Evolutionary conservation across 2,797 vertebrate species (phyloP).

Genomic region (Cynodonichthys magdalenae): DNA sequence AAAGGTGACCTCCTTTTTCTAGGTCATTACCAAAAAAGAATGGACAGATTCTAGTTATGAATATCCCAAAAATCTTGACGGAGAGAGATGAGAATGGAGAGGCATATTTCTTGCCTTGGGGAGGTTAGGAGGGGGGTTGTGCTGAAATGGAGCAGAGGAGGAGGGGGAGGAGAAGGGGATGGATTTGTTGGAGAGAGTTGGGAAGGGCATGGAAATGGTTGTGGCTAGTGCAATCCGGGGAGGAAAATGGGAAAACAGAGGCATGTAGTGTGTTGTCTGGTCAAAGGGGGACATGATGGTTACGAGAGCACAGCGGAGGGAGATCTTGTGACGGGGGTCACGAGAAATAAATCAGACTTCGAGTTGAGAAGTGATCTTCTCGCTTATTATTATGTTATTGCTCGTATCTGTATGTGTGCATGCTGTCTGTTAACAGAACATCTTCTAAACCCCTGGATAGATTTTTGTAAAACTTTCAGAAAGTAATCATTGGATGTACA

Average conservation of each 20-base stretch:
- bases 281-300: constrained; percentile 65
- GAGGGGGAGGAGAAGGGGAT: neutral
- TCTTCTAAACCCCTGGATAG: no score
- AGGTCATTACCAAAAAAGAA: constrained; percentile 77
- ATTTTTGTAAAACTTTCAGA: no score
- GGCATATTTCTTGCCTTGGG: constrained; percentile 65
- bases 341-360: constrained; percentile 80
- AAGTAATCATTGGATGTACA: no score
- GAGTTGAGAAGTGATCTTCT: constrained; percentile 58
- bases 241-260: constrained; percentile 63
- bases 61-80: constrained; percentile 74
- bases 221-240: constrained; percentile 43
- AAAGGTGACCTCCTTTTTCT: constrained; percentile 83
- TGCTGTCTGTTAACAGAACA: no score
- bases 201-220: constrained; percentile 55
- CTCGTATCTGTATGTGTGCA: no score
- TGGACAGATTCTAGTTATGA: constrained; percentile 70
- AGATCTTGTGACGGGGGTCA: constrained; percentile 79
- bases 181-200: constrained; percentile 36
- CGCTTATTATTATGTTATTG: constrained; percentile 28
- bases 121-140: constrained; percentile 47
- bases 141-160: constrained; percentile 28
- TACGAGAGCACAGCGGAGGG: constrained; percentile 56
- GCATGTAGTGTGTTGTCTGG: constrained; percentile 69
- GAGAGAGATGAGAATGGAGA: constrained; percentile 67